Evolutionary conservation across 2,797 vertebrate genomes (phyloP), one percentile per base, ranked within the genome.

Genomic region (Chelon labrosus): DNA sequence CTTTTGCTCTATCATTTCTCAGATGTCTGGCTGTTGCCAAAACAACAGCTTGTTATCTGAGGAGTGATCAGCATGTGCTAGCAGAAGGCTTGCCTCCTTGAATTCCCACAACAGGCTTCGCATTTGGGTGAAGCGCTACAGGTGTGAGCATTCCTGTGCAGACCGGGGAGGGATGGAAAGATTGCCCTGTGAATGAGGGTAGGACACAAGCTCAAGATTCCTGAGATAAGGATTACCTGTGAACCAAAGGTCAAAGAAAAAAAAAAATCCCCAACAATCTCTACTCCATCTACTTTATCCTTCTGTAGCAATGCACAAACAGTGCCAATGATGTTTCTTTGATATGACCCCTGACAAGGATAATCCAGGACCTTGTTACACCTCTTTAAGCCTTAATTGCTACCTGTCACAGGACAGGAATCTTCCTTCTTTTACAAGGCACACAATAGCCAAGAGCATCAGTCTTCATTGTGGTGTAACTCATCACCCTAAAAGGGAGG

Each of bases 301-400:
- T 75, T 67, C 73, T 61, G 54, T 37, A 59, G 72, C 74, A 78
- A 80, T 58, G 71, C 57, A 53, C 61, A 80, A 80, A 73, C 49
- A 54, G 74, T 27, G 72, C 58, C 62, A 66, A 39, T 27, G 55
- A 52, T 79, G 56, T 70, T 31, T 83, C 64, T 83, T 73, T 83
- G 61, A 79, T 78, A 52, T 55, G 65, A 83, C 80, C 84, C 69
- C 76, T 83, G 86, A 88, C 80, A 80, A 82, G 61, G 68, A 88
- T 84, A 83, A 92, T 79, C 85, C 80, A 73, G 63, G 70, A 68
- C 66, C 74, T 89, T 85, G 89, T 91, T 88, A 81, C 85, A 82
- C 79, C 75, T 85, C 82, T 80, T 88, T 74, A 87, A 88, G 73
- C 82, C 65, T 82, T 92, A 93, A 95, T 94, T 90, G 90, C 87